Evolutionary conservation across 2,113 vertebrate species (phyloP).

Genomic region (Limnothrissa miodon): DNA sequence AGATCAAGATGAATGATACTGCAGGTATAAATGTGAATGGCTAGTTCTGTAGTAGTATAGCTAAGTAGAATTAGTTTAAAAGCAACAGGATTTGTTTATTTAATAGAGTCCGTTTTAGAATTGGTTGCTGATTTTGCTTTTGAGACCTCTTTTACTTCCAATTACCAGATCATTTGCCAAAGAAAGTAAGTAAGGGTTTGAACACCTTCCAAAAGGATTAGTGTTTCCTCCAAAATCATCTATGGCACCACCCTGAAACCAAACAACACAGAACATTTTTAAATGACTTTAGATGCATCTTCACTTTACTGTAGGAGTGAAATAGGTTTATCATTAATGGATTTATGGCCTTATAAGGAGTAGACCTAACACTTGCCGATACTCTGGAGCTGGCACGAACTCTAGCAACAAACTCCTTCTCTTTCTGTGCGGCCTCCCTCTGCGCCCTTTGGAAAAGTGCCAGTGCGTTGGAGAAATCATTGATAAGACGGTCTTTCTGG

Average conservation of each 20-base stretch:
- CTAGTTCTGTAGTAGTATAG: not conserved
- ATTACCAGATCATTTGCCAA: not conserved
- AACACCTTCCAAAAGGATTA: conserved; percentile 81
- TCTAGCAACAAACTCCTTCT: conserved; percentile 92
- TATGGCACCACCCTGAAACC: conserved; percentile 74
- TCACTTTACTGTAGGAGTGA: not conserved
- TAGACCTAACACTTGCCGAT: conserved; percentile 74
- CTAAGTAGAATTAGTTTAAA: not conserved
- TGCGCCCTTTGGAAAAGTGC: conserved; percentile 89
- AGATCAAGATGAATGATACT: too few species aligned
- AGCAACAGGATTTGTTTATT: not conserved
- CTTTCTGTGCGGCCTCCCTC: conserved; percentile 86
- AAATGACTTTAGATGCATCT: not conserved
- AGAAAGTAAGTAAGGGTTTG: too few species aligned
- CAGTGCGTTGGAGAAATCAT: conserved; percentile 86
- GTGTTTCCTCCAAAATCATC: conserved; percentile 77
- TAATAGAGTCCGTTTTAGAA: not conserved
- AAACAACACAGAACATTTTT: not conserved
- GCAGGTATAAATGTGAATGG: not conserved
- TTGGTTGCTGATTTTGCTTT: not conserved
- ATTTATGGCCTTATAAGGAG: not conserved
- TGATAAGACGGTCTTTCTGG: conserved; percentile 89
- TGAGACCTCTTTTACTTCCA: not conserved
- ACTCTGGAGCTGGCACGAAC: conserved; percentile 90
- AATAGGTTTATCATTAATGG: not conserved